Percentiles rank a stretch among this genome's conserved stretches.
Conservation (phyloP, 2,888 invertebrate species). For the Cryptocephalus moraei region DNA sequence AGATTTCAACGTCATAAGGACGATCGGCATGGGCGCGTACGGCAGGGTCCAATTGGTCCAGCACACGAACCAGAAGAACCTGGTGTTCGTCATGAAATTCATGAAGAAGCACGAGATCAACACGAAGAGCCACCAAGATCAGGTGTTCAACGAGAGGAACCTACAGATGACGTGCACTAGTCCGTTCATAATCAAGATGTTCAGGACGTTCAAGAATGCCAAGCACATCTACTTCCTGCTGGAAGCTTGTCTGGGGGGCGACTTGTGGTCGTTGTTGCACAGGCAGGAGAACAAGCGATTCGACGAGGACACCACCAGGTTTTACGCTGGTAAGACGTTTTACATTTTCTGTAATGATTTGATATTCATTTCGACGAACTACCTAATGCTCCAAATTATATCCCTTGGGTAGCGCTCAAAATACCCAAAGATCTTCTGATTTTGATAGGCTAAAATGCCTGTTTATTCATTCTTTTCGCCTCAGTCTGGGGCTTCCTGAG, state of each 20-base stretch:
- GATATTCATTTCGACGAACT: neutral
- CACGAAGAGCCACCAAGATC: slow-evolving; percentile 57
- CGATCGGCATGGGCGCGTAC: slow-evolving; percentile 83
- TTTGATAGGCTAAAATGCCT: too few species aligned
- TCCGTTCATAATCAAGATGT: slow-evolving; percentile 52
- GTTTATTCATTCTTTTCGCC: too few species aligned
- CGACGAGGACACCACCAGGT: slow-evolving; percentile 63
- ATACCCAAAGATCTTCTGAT: too few species aligned
- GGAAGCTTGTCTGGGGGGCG: slow-evolving; percentile 88
- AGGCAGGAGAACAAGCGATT: slow-evolving; percentile 59
- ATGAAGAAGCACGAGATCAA: slow-evolving; percentile 58
- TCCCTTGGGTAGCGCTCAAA: too few species aligned
- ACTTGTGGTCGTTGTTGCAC: slow-evolving; percentile 84
- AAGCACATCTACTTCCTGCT: slow-evolving; percentile 88
- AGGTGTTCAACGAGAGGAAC: slow-evolving; percentile 56
- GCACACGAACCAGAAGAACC: slow-evolving; percentile 25
- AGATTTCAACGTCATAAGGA: slow-evolving; percentile 70
- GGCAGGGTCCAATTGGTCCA: slow-evolving; percentile 70
- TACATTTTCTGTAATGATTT: neutral
- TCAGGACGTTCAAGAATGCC: slow-evolving; percentile 77
- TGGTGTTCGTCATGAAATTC: slow-evolving; percentile 54
- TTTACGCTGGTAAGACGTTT: slow-evolving; percentile 49
- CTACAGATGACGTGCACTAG: slow-evolving; percentile 38
- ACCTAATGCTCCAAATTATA: neutral
- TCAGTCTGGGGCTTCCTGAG: too few species aligned